Base-by-base conservation (phyloP, 2,113 vertebrate species). In the Cairina moschata region DNA sequence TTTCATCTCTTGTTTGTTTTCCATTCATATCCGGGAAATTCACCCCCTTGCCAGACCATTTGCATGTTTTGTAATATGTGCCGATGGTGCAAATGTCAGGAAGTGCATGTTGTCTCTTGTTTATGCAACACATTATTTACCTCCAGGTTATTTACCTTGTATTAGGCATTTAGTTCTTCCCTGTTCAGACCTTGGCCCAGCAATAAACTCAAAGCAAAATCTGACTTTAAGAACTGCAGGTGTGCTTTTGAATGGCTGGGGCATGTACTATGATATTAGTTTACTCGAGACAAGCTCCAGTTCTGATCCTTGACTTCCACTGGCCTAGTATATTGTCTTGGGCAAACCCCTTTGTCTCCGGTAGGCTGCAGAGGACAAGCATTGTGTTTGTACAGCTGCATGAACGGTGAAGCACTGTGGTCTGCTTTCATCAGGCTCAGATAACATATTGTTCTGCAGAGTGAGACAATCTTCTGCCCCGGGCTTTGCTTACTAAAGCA, bases 1-100 rank as follows among this genome's bases (percentile, higher is more conserved):
- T 82, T 56, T n/a, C 88, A 73, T 94, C 81, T 93, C 66, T 82
- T 76, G 50, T 74, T 96, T 95, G 46, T 86, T 88, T 92, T 91
- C 74, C 59, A 59, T 82, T 93, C 78, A 56, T 46, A 54, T 40
- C 12, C 36, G 50, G n/a, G 52, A 66, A 86, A 54, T 17, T 73
- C 83, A 73, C 4, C 21, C 15, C 31, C 7, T 65, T 94, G 82
- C 52, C 75, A 88, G 86, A 79, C 12, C 21, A 96, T 90, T 95
- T 95, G 48, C 91, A 96, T 94, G 48, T 81, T 91, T 92, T 94
- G 46, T 92, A 92, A 81, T 69, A 50, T 65, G 17, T 88, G 67
- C 50, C 1, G 0, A 63, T 69, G 79, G 81, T 92, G 78, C 34
- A 94, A 91, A 73, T 36, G 63, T 46, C 88, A 84, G 75, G 83